Evolutionary conservation across 2,888 invertebrate genomes (phyloP).

Genomic region (Patella ulyssiponensis): DNA sequence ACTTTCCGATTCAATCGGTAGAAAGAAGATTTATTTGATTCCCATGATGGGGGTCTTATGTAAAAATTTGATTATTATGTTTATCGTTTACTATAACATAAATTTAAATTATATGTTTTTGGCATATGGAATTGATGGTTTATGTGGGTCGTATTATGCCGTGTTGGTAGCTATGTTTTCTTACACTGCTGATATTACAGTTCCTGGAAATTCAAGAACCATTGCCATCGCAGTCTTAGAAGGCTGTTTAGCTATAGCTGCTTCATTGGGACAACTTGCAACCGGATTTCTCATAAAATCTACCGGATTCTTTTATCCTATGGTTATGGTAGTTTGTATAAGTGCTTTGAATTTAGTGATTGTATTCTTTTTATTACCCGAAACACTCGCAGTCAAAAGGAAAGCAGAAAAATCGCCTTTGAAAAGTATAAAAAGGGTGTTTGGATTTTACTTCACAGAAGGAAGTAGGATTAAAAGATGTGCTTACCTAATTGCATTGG

Average conservation of each 20-base stretch:
- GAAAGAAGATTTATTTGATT: not conserved
- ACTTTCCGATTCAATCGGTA: not conserved
- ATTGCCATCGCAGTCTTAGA: constrained; percentile 39
- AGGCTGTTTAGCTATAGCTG: constrained; percentile 35
- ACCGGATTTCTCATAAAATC: constrained; percentile 40
- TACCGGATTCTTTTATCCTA: constrained; percentile 33
- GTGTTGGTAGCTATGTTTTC: constrained; percentile 33
- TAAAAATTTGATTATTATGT: not conserved
- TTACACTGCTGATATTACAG: constrained; percentile 43
- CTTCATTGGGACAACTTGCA: constrained; percentile 26
- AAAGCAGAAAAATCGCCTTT: constrained; percentile 23
- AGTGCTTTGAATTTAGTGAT: constrained; percentile 27
- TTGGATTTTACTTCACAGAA: constrained; percentile 36
- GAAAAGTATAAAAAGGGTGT: constrained; percentile 35
- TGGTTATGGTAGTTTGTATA: constrained; percentile 24
- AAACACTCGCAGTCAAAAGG: constrained; percentile 28
- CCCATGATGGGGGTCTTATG: not conserved
- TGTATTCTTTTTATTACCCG: constrained; percentile 34
- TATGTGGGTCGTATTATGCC: constrained; percentile 37
- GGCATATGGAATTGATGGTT: constrained; percentile 40
- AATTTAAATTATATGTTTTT: constrained; percentile 32
- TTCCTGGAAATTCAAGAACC: constrained; percentile 36
- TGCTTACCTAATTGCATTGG: constrained; percentile 33
- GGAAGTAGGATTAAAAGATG: constrained; percentile 31
- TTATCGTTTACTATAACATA: not conserved